These are phyloP conservation scores for Eupeodes latifasciatus DNA, from an alignment of 2,888 invertebrate genomes.

Conservation along the genomic window DNA sequence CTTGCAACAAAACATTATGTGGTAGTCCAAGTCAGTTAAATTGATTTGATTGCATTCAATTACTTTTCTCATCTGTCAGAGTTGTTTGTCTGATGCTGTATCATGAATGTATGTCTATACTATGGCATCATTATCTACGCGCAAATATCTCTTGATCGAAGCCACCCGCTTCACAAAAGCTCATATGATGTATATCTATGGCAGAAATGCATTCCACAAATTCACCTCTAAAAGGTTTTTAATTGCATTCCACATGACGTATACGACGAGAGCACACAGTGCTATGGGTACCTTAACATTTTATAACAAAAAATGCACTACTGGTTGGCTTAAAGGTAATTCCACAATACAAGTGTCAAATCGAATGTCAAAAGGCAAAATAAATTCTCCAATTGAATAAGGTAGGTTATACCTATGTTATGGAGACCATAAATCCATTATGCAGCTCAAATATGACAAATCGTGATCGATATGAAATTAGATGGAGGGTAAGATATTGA, in stretches of 20 bases:
- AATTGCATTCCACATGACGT: conserved; percentile 55
- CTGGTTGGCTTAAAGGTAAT: conserved; percentile 31
- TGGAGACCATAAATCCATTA: conserved; percentile 69
- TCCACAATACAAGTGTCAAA: conserved; percentile 62
- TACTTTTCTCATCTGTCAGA: conserved; percentile 68
- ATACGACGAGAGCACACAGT: not conserved
- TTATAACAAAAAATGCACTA: conserved; percentile 8
- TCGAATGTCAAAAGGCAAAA: conserved; percentile 71
- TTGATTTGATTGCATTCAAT: conserved; percentile 73
- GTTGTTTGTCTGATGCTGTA: not conserved
- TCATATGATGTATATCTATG: not conserved
- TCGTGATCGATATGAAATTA: conserved; percentile 75
- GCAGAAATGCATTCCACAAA: conserved; percentile 54
- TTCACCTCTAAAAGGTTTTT: conserved; percentile 71
- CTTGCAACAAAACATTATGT: conserved; percentile 21
- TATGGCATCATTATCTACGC: conserved; percentile 24
- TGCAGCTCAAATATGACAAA: conserved; percentile 69
- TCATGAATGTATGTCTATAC: not conserved
- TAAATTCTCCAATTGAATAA: conserved; percentile 36
- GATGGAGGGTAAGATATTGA: conserved; percentile 54
- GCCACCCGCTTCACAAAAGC: conserved; percentile 51
- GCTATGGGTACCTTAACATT: not conserved
- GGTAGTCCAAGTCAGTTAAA: conserved; percentile 66
- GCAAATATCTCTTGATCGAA: conserved; percentile 52
- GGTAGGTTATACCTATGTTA: not conserved